These are phyloP conservation scores for Cephalophus harveyi DNA, from an alignment of 2,113 vertebrate genomes.

Conservation along the genomic window DNA sequence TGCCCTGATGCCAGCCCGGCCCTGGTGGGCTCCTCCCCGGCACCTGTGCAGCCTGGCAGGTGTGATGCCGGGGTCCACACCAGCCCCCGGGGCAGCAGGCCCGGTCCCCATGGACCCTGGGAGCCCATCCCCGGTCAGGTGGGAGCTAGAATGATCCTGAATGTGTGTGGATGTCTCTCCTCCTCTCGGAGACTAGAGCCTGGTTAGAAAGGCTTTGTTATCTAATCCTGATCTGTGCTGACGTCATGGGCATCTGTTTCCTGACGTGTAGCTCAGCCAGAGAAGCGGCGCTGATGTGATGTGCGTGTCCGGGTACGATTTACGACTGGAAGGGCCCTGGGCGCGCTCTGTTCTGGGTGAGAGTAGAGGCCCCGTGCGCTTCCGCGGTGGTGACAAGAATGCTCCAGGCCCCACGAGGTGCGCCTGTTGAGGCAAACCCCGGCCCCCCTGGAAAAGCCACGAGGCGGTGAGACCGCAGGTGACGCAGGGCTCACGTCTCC, in stretches of 20 bases:
- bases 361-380: background rate
- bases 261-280: background rate
- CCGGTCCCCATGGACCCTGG: background rate
- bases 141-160: background rate
- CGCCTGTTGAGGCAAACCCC: background rate
- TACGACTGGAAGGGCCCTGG: fast-evolving
- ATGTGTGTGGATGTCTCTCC: background rate
- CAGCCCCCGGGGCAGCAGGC: fast-evolving
- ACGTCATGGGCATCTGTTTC: fast-evolving
- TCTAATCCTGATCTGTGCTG: background rate
- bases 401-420: background rate
- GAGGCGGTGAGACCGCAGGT: fast-evolving
- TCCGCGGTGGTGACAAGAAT: background rate
- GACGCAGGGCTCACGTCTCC: fast-evolving
- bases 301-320: fast-evolving
- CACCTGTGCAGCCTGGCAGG: background rate
- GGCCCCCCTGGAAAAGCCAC: background rate
- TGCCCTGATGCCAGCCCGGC: fast-evolving
- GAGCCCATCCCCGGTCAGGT: background rate
- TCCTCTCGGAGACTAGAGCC: background rate
- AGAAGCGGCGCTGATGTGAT: background rate
- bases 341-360: background rate
- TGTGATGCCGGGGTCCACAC: background rate
- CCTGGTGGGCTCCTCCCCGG: background rate
- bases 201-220: background rate